Percentiles rank a stretch among this genome's conserved stretches.
These are phyloP conservation scores for Acanthopagrus latus DNA, from an alignment of 2,797 vertebrate genomes.

Conservation along the genomic window DNA sequence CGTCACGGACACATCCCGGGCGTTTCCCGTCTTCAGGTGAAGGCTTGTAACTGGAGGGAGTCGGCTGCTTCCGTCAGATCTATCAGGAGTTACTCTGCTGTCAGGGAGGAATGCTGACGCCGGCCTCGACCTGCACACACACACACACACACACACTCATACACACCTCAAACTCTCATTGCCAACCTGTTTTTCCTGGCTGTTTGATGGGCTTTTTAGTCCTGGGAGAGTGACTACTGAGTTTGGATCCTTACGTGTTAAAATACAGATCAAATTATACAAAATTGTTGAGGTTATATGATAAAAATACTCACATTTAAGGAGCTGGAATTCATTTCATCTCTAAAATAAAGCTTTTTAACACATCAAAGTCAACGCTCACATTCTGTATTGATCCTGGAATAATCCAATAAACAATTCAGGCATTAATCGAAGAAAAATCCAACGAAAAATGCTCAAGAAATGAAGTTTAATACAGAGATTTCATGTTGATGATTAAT, in stretches of 20 bases:
- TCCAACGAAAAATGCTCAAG: no score
- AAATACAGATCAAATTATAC: neutral
- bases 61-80: neutral
- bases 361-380: neutral
- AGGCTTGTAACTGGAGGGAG: constrained; percentile 6
- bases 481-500: neutral
- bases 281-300: neutral
- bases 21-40: neutral
- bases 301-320: neutral
- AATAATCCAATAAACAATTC: no score
- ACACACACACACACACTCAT: constrained; percentile 5
- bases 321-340: neutral
- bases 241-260: neutral
- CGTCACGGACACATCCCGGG: rapidly evolving
- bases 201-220: neutral
- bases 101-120: constrained; percentile 64
- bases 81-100: constrained; percentile 14
- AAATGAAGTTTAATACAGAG: neutral
- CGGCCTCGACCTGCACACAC: constrained; percentile 60
- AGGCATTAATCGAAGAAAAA: no score
- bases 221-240: neutral
- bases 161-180: neutral
- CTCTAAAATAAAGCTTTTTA: neutral
- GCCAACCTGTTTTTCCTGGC: constrained; percentile 7
- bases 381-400: neutral